phyloP scores from a whole-genome alignment of 2,113 vertebrate genomes.

The Silurus meridionalis region DNA sequence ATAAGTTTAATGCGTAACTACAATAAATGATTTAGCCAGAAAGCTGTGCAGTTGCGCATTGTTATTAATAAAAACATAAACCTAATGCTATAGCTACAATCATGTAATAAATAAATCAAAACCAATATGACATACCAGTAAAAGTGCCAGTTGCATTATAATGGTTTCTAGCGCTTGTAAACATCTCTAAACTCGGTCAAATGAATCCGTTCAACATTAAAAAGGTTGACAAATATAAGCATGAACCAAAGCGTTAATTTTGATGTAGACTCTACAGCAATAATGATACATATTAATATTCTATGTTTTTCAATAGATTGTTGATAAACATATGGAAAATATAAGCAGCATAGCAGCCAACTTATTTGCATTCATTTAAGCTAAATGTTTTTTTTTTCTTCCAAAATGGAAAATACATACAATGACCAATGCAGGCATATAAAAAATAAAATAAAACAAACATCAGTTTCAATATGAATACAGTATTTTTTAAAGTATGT shows the following conservation, averaged over 20 bases:
- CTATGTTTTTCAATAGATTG: neutral
- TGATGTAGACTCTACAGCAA: neutral
- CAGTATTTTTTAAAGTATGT: no score
- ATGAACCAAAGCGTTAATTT: neutral
- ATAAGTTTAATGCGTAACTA: neutral
- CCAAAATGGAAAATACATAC: no score
- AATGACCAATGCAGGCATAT: no score
- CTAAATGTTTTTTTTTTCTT: no score
- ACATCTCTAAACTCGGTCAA: neutral
- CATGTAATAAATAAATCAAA: neutral
- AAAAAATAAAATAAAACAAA: no score
- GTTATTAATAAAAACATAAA: neutral
- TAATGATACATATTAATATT: neutral
- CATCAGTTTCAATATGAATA: no score
- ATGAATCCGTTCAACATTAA: neutral
- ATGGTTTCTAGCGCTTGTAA: neutral
- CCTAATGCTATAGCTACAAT: neutral
- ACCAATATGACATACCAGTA: neutral
- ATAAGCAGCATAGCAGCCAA: no score
- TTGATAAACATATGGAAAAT: neutral
- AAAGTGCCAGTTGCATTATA: neutral
- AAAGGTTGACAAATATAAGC: neutral
- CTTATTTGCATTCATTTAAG: no score
- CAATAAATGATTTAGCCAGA: neutral
- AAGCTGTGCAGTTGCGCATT: neutral